Conservation (phyloP, 2,113 vertebrate species). For the Cyanoliseus patagonus region DNA sequence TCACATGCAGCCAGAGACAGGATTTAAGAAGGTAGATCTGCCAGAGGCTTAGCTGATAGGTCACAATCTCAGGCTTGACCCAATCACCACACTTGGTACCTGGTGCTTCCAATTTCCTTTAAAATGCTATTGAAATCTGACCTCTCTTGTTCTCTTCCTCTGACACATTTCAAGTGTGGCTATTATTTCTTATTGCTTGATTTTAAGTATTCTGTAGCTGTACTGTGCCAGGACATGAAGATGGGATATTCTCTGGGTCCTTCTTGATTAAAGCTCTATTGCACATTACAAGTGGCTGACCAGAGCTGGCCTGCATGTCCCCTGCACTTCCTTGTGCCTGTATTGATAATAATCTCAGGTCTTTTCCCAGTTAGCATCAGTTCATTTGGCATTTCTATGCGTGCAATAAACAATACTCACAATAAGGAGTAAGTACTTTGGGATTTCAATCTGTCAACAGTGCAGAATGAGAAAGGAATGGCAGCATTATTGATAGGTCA, state of each 20-base stretch:
- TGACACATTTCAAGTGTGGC: neutral
- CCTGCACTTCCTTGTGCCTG: neutral
- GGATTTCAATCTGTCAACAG: neutral
- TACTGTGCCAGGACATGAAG: neutral
- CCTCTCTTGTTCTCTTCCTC: neutral
- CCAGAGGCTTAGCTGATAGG: neutral
- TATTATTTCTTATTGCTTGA: neutral
- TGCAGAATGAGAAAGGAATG: neutral
- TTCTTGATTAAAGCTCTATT: neutral
- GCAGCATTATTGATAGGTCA: neutral
- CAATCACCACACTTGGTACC: neutral
- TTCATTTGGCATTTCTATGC: neutral
- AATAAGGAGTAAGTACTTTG: neutral
- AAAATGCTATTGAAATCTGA: neutral
- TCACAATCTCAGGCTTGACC: neutral
- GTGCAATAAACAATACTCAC: neutral
- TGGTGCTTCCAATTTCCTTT: neutral
- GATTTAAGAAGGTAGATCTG: neutral
- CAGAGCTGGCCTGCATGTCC: neutral
- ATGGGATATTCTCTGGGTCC: neutral
- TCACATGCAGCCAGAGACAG: neutral
- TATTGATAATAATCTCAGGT: neutral
- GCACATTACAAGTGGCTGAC: neutral
- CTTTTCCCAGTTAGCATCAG: rapidly evolving
- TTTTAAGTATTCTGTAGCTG: neutral